phyloP scores from a whole-genome alignment of 1,140 invertebrate genomes.

The Drosophila chauvacae region DNA sequence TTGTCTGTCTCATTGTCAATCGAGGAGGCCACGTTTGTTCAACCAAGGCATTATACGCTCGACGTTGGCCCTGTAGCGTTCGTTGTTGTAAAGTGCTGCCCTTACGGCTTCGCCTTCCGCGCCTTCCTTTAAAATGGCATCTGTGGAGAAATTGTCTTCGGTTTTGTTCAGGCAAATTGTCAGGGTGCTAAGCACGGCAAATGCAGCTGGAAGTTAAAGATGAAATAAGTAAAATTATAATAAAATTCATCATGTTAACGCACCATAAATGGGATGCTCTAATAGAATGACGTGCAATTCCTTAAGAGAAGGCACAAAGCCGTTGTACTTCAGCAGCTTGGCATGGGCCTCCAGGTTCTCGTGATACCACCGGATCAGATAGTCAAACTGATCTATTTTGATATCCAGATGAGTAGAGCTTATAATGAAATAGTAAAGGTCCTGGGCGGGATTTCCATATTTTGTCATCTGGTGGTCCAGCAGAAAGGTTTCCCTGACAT shows the following conservation, averaged over 20 bases:
- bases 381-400: conserved; percentile 56
- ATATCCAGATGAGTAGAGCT: conserved; percentile 49
- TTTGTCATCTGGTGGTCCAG: conserved; percentile 68
- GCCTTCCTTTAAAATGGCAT: conserved; percentile 3
- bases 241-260: neutral
- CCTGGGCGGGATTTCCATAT: conserved; percentile 57
- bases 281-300: conserved; percentile 51
- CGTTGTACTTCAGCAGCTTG: conserved; percentile 40
- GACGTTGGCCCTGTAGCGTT: conserved; percentile 46
- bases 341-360: conserved; percentile 40
- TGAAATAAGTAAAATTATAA: neutral
- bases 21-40: conserved; percentile 48
- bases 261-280: conserved; percentile 34
- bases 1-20: neutral
- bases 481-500: conserved; percentile 85
- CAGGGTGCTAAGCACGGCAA: conserved; percentile 29
- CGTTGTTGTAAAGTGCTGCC: conserved; percentile 19
- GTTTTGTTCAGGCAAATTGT: conserved; percentile 37
- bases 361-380: conserved; percentile 59
- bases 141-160: conserved; percentile 23
- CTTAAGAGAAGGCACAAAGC: conserved; percentile 43
- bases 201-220: conserved; percentile 18
- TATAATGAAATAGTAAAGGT: conserved; percentile 55
- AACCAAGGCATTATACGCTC: conserved; percentile 55
- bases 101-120: neutral